Base-by-base conservation (phyloP, 1,140 invertebrate genomes). In the Brachionus asplanchnoidis region DNA sequence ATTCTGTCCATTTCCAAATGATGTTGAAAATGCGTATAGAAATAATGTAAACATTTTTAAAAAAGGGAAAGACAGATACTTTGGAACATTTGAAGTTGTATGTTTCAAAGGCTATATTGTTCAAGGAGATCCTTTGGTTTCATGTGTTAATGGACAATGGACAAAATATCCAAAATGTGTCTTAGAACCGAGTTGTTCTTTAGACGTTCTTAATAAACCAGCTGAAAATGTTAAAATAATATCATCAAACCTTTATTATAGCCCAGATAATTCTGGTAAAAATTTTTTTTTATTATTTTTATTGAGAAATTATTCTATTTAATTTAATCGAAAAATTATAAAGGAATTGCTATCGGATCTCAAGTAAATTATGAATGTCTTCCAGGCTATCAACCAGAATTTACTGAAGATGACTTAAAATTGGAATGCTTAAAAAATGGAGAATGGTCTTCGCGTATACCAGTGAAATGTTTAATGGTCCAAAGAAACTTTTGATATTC, bases 161-260 rank as follows among this genome's bases (percentile, higher is more conserved):
- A 20, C 73, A 50, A 28, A 8, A 50, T 77, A 77, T 77, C 73
- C 73, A 1, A 77, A 46, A 32, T 77, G 73, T 77, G 26, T 23
- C 11, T 23, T 50, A 50, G 17, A 50, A 12, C 26, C 73, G 12
- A 26, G 42, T 28, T 77, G 73, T 50, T 77, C 73, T 26, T 77
- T 77, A 28, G 73, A 77, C 14, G 46, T 77, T 12, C 14, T 77
- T 6, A 36, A 77, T 14, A 77, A n/a, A 26, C 73, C 73, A 46
- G 73, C 73, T 50, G 73, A 77, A 50, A 77, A 77, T 77, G 73
- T 77, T 9, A 77, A 50, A 50, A 77, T 77, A 26, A 14, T 77
- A 14, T 36, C 73, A 12, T 77, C 73, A 14, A 46, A 14, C 12
- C 26, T 77, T 14, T 50, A 20, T 26, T 77, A 77, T n/a, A 77